phyloP scores from a whole-genome alignment of 2,888 invertebrate genomes.

The Allophyes oxyacanthae region DNA sequence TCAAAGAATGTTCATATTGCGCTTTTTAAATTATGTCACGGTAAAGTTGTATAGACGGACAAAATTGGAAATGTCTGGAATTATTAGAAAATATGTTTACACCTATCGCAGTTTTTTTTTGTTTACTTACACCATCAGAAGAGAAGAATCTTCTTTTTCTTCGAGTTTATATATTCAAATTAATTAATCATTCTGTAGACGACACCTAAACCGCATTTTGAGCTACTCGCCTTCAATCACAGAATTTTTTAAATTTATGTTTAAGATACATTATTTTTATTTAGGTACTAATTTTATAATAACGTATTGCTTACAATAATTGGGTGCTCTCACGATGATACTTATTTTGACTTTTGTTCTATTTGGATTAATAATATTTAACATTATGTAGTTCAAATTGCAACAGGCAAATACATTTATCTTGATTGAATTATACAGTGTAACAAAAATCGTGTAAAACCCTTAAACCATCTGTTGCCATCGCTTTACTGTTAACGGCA shows the following conservation, averaged over 20 bases:
- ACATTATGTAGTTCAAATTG: slow-evolving; percentile 29
- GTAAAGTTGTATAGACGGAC: slow-evolving; percentile 4
- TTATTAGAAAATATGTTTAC: no score
- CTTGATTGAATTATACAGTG: no score
- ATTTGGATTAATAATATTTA: slow-evolving; percentile 42
- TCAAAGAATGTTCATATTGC: neutral
- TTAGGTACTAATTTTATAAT: slow-evolving; percentile 41
- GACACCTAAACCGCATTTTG: slow-evolving; percentile 48
- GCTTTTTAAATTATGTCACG: slow-evolving; percentile 12
- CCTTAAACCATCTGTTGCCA: no score
- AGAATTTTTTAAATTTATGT: slow-evolving; percentile 49
- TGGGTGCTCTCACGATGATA: slow-evolving; percentile 66
- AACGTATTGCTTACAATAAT: slow-evolving; percentile 65
- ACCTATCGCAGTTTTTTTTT: no score
- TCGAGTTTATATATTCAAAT: neutral
- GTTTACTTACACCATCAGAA: no score
- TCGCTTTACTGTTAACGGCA: no score
- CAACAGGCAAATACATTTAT: slow-evolving; percentile 34
- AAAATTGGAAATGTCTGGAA: slow-evolving; percentile 14
- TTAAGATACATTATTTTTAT: slow-evolving; percentile 49
- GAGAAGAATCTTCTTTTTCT: neutral
- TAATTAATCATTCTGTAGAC: slow-evolving; percentile 12
- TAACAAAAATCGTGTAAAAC: no score
- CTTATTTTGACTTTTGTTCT: slow-evolving; percentile 49
- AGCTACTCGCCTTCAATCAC: slow-evolving; percentile 66